phyloP scores from a whole-genome alignment of 2,797 vertebrate species.

The Prionace glauca region DNA sequence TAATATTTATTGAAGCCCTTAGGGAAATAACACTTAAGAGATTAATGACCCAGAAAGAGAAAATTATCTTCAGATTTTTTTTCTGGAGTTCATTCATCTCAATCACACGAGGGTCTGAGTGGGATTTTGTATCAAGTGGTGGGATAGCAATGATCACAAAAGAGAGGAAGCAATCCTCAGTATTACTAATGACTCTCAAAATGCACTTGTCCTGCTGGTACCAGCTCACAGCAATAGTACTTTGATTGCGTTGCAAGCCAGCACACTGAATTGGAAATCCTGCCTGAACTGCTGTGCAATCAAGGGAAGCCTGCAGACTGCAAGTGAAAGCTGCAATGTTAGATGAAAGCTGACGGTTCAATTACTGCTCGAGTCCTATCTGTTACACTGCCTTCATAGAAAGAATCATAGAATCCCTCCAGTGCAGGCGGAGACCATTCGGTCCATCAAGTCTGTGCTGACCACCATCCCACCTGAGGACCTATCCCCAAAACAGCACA shows the following conservation, averaged over 20 bases:
- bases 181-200: not conserved
- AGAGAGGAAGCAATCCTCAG: not conserved
- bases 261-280: not conserved
- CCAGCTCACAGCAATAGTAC: not conserved
- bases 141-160: not conserved
- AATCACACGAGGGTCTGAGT: not conserved
- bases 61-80: not conserved
- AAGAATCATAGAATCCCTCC: no score
- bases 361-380: not conserved
- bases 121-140: not conserved
- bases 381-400: not conserved
- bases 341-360: not conserved
- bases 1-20: conserved; percentile 12
- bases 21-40: not conserved
- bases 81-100: not conserved
- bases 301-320: not conserved
- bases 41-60: conserved; percentile 3
- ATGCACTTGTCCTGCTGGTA: not conserved
- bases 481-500: no score
- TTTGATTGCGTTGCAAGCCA: not conserved
- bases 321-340: not conserved
- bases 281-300: not conserved
- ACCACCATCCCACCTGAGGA: no score
- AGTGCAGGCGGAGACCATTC: no score
- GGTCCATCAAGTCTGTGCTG: no score